Conservation (phyloP, 2,113 vertebrate genomes). For the Burhinus oedicnemus region DNA sequence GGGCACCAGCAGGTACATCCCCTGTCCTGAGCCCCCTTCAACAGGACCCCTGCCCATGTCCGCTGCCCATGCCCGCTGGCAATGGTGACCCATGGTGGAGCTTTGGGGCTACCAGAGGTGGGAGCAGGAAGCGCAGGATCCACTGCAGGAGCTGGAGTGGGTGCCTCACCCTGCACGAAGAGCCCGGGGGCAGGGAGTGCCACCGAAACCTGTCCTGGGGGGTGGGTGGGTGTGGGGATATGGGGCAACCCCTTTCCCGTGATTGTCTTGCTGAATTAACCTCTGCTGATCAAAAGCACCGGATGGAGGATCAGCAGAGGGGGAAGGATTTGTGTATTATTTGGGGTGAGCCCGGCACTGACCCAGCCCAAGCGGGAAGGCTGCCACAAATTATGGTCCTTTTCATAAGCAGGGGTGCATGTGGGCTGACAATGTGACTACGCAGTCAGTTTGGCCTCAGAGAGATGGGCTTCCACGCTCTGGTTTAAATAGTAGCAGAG, state of each 20-base stretch:
- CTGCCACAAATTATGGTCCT: not conserved
- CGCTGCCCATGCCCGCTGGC: fast-evolving
- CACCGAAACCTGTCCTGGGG: fast-evolving
- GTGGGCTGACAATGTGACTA: not conserved
- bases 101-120: not conserved
- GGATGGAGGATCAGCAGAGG: fast-evolving
- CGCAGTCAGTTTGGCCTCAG: not conserved
- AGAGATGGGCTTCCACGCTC: not conserved
- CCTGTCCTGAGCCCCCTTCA: fast-evolving
- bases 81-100: not conserved
- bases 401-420: not conserved
- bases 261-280: not conserved
- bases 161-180: fast-evolving
- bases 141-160: fast-evolving
- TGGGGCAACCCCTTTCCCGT: not conserved
- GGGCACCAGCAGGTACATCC: not conserved
- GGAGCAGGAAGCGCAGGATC: not conserved
- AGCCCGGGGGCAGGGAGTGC: not conserved
- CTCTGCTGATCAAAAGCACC: fast-evolving
- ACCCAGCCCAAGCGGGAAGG: not conserved
- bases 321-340: not conserved
- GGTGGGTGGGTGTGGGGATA: not conserved
- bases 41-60: not conserved
- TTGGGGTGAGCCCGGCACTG: not conserved
- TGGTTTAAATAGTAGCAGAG: fast-evolving